These are phyloP conservation scores for Trichonephila clavata DNA, from an alignment of 1,140 invertebrate species.

Conservation along the genomic window DNA sequence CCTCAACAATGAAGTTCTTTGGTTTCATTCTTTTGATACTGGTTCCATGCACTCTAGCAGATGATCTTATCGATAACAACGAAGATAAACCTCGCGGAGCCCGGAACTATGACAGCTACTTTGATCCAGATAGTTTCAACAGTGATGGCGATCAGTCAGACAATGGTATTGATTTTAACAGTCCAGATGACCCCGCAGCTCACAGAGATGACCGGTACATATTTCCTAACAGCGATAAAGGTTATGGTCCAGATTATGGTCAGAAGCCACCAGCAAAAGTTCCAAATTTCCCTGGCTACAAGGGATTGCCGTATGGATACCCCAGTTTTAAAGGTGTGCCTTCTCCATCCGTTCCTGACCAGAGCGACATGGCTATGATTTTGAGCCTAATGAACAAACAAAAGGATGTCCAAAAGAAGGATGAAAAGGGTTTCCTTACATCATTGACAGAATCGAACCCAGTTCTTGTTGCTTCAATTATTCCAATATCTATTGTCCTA, in stretches of 20 bases:
- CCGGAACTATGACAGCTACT: not conserved
- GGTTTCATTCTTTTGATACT: not conserved
- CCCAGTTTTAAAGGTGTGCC: not conserved
- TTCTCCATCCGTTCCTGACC: not conserved
- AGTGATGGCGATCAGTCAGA: not conserved
- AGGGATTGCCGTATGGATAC: not conserved
- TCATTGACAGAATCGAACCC: not conserved
- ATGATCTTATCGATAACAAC: not conserved
- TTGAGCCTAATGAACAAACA: not conserved
- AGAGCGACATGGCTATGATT: not conserved
- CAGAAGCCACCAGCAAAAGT: not conserved
- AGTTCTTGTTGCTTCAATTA: not conserved
- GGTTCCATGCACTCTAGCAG: not conserved
- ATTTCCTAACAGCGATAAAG: not conserved
- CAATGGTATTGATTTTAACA: not conserved
- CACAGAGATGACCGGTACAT: not conserved
- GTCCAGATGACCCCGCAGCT: not conserved
- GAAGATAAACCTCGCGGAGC: not conserved
- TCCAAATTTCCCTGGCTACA: not conserved
- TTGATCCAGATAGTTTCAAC: not conserved
- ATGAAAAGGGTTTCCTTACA: not conserved
- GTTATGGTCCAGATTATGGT: not conserved
- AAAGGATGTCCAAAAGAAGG: not conserved
- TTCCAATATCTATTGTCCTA: slow-evolving; percentile 24
- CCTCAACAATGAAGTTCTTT: not conserved